Conservation (phyloP, 2,888 invertebrate genomes). For the Erebia ligea region DNA sequence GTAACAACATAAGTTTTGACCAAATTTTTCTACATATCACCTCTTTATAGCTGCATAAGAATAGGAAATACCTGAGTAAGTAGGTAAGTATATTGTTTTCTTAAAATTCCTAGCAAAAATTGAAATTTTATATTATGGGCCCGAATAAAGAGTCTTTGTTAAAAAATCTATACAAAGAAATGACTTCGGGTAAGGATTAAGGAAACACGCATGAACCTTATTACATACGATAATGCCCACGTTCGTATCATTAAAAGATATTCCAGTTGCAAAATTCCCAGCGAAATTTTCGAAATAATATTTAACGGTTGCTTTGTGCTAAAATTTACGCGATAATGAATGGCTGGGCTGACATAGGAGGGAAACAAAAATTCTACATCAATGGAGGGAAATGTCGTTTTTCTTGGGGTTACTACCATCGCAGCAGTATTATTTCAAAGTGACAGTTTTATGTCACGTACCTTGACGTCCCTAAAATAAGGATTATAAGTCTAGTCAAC, state of each 20-base stretch:
- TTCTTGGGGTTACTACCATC: not conserved
- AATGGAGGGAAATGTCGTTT: not conserved
- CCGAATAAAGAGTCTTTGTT: not conserved
- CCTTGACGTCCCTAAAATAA: too few species aligned
- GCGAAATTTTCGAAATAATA: slow-evolving; percentile 16
- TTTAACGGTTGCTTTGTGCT: slow-evolving; percentile 8
- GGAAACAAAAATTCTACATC: too few species aligned
- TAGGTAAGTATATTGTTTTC: too few species aligned
- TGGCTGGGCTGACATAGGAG: not conserved
- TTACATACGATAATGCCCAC: not conserved
- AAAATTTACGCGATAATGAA: slow-evolving; percentile 4
- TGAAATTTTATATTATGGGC: not conserved
- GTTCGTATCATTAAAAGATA: slow-evolving; percentile 13
- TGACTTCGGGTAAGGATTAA: not conserved
- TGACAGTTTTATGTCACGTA: too few species aligned
- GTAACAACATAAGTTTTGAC: too few species aligned
- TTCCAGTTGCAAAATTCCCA: slow-evolving; percentile 7
- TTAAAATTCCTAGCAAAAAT: too few species aligned
- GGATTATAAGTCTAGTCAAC: too few species aligned
- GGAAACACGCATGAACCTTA: not conserved
- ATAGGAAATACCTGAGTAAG: too few species aligned
- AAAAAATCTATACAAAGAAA: not conserved
- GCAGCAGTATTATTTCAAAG: too few species aligned
- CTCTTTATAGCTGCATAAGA: too few species aligned
- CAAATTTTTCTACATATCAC: too few species aligned